Conservation (phyloP, 2,888 invertebrate species). For the Campopleginae sp. region DNA sequence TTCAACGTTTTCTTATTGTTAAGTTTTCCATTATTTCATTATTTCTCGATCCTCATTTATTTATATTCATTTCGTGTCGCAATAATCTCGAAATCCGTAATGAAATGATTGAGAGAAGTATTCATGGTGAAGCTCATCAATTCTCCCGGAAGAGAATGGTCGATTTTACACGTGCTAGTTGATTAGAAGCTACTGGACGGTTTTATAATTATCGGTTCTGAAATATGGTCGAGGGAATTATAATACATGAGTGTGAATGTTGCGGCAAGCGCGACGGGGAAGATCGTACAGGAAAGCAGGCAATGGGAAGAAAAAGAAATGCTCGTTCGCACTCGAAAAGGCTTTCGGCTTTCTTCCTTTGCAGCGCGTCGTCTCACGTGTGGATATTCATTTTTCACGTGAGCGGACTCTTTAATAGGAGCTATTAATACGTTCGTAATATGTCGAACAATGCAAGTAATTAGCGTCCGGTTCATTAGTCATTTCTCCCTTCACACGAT, state of each 20-base stretch:
- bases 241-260: constrained; percentile 7
- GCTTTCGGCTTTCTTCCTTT: constrained; percentile 5
- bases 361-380: background rate
- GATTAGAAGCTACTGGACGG: background rate
- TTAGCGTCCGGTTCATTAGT: constrained; percentile 82
- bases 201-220: background rate
- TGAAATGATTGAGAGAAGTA: background rate
- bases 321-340: background rate
- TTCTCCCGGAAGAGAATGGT: background rate
- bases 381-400: constrained; percentile 80
- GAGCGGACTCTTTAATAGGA: constrained; percentile 80
- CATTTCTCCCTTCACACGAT: constrained; percentile 73
- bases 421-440: constrained; percentile 82
- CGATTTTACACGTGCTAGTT: background rate
- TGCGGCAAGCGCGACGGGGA: background rate
- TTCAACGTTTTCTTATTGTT: background rate
- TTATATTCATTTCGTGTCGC: background rate
- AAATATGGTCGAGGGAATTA: background rate
- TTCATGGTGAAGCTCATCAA: background rate
- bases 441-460: constrained; percentile 81
- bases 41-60: background rate
- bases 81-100: background rate
- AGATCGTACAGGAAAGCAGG: background rate
- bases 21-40: background rate
- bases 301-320: background rate